Evolutionary conservation across 2,113 vertebrate species (phyloP).

Genomic region (Percopsis transmontana): DNA sequence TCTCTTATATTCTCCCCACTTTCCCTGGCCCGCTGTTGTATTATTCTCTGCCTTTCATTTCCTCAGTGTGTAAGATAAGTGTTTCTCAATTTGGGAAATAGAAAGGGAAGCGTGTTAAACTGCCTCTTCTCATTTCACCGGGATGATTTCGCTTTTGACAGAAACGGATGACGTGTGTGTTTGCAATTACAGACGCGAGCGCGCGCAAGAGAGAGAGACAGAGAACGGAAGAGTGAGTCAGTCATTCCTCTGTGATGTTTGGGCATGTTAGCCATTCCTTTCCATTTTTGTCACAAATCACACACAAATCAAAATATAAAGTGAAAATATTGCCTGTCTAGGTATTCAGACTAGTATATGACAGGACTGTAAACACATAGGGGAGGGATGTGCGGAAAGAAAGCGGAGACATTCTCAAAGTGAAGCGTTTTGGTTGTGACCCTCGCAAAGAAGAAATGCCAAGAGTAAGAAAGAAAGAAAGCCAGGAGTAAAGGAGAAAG

Average conservation of each 20-base stretch:
- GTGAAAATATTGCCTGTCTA: slow-evolving; percentile 42
- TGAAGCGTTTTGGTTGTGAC: no score
- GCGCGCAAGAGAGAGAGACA: slow-evolving; percentile 7
- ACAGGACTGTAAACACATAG: no score
- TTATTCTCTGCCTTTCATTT: slow-evolving; percentile 43
- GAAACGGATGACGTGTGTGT: slow-evolving; percentile 58
- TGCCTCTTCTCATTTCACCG: slow-evolving; percentile 60
- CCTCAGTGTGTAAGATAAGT: slow-evolving; percentile 65
- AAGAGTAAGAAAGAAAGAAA: not conserved
- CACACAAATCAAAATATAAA: not conserved
- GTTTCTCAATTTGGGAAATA: slow-evolving; percentile 68
- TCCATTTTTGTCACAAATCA: no score
- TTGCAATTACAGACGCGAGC: slow-evolving; percentile 57
- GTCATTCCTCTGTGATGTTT: no score
- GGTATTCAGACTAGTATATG: no score
- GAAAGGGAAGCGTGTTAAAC: slow-evolving; percentile 62
- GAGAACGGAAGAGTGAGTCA: not conserved
- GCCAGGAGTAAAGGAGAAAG: not conserved
- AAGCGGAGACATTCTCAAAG: no score
- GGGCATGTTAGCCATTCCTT: no score
- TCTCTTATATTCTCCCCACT: not conserved
- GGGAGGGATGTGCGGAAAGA: no score
- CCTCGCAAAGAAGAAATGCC: not conserved
- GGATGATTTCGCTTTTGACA: slow-evolving; percentile 53
- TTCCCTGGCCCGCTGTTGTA: not conserved